phyloP scores from a whole-genome alignment of 1,140 invertebrate species.

The Mizuhopecten yessoensis region DNA sequence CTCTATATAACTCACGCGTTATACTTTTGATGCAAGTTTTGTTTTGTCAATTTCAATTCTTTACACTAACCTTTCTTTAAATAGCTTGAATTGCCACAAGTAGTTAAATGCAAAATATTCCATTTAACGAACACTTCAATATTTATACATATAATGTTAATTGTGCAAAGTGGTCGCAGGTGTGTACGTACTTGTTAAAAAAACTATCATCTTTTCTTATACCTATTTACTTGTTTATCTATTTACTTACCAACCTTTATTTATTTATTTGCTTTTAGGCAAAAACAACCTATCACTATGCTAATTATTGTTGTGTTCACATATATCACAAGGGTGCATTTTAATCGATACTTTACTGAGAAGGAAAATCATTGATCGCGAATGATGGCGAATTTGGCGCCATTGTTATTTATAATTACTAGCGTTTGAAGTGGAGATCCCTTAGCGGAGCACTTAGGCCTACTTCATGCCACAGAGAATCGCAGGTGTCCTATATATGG shows the following conservation, averaged over 20 bases:
- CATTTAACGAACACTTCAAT: no score
- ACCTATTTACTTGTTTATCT: no score
- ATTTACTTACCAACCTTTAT: neutral
- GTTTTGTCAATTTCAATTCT: no score
- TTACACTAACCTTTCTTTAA: no score
- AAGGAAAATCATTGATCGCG: neutral
- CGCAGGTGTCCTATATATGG: neutral
- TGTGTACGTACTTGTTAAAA: no score
- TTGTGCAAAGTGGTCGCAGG: no score
- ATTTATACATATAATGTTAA: no score
- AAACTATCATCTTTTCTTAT: no score
- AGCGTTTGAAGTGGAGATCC: conserved; percentile 29
- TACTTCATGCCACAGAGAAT: neutral
- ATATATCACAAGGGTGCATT: neutral
- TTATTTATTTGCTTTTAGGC: neutral
- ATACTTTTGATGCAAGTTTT: no score
- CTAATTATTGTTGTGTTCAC: neutral
- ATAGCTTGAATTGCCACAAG: no score
- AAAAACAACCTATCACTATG: neutral
- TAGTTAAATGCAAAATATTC: no score
- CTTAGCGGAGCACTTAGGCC: neutral
- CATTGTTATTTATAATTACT: conserved; percentile 12
- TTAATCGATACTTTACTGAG: neutral
- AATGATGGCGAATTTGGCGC: neutral
- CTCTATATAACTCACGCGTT: no score